Percentiles rank a stretch among this genome's conserved stretches.
Evolutionary conservation across 2,113 vertebrate species (phyloP).

Genomic region (Turdus rufiventris): DNA sequence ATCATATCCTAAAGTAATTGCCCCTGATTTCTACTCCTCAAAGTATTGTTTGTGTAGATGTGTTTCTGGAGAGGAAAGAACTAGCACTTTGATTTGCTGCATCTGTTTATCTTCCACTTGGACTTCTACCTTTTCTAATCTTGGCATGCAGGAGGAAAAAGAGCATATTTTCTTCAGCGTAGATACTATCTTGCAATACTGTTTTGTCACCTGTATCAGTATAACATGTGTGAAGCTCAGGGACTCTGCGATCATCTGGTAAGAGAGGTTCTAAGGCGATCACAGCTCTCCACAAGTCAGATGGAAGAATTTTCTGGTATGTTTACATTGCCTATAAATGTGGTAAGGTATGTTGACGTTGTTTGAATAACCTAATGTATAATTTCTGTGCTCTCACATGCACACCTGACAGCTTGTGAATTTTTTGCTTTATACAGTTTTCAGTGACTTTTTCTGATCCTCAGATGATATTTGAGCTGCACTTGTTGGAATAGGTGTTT

Average conservation of each 20-base stretch:
- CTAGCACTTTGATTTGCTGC: neutral
- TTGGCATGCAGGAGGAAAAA: slow-evolving; percentile 71
- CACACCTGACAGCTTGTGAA: neutral
- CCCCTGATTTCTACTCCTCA: neutral
- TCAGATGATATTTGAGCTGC: neutral
- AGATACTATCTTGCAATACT: slow-evolving; percentile 88
- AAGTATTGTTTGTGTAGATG: neutral
- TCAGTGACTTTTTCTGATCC: neutral
- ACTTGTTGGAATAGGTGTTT: neutral
- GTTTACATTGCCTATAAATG: neutral
- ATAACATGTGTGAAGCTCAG: slow-evolving; percentile 86
- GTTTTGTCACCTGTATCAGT: slow-evolving; percentile 85
- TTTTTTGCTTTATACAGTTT: neutral
- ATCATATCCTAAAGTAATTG: neutral
- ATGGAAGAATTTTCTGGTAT: slow-evolving; percentile 63
- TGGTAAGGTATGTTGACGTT: neutral
- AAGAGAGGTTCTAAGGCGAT: slow-evolving; percentile 70
- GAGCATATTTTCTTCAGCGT: slow-evolving; percentile 78
- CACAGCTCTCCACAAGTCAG: slow-evolving; percentile 44
- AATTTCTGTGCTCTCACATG: neutral
- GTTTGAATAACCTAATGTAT: neutral
- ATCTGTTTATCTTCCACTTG: neutral
- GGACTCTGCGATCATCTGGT: slow-evolving; percentile 88
- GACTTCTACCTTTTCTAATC: neutral
- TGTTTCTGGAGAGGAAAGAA: neutral